Evolutionary conservation across 2,797 vertebrate species (phyloP).

Genomic region (Characodon lateralis): DNA sequence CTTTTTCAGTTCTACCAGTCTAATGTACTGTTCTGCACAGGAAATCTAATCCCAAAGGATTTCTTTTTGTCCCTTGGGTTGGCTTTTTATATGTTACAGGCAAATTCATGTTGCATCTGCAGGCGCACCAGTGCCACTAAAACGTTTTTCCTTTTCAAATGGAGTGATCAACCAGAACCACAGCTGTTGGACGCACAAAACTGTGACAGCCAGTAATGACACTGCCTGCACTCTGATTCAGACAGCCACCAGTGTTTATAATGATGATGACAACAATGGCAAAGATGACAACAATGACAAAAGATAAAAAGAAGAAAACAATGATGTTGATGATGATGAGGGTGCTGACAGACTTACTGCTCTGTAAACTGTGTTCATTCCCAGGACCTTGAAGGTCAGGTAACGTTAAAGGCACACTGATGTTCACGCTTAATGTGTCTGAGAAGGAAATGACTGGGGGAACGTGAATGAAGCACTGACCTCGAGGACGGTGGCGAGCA

Average conservation of each 20-base stretch:
- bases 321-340: constrained; percentile 36
- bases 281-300: constrained; percentile 17
- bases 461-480: constrained; percentile 60
- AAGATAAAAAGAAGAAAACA: constrained; percentile 8
- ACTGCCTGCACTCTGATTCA: constrained; percentile 37
- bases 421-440: constrained; percentile 68
- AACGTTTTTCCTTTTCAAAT: constrained; percentile 49
- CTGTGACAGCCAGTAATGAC: constrained; percentile 48
- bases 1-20: constrained; percentile 4
- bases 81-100: constrained; percentile 66
- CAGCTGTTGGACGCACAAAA: constrained; percentile 67
- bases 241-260: constrained; percentile 8
- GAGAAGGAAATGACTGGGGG: constrained; percentile 69
- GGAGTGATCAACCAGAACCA: constrained; percentile 64
- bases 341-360: constrained; percentile 64
- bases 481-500: constrained; percentile 40
- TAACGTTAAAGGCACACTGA: constrained; percentile 58
- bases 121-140: constrained; percentile 40
- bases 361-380: constrained; percentile 55
- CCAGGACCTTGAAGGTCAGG: constrained; percentile 75
- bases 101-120: constrained; percentile 68
- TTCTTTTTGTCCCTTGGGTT: constrained; percentile 50
- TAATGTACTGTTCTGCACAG: constrained; percentile 20
- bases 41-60: constrained; percentile 52
- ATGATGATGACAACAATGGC: constrained; percentile 10